These are phyloP conservation scores for Calliphora vomitoria DNA, from an alignment of 2,888 invertebrate genomes.

Conservation along the genomic window DNA sequence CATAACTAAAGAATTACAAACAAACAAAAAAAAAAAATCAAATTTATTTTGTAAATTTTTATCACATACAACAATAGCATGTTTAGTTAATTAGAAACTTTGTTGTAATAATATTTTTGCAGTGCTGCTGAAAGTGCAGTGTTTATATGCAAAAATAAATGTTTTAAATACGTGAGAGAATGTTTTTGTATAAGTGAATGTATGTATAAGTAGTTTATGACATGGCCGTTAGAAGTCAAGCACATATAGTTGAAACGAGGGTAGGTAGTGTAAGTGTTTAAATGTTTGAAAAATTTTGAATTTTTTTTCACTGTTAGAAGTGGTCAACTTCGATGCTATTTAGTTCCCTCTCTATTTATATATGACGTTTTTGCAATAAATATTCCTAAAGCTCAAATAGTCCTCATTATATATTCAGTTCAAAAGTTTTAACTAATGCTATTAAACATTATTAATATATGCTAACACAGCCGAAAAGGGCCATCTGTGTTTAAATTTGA, in stretches of 20 bases:
- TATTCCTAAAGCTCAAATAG: too few relatives aligned
- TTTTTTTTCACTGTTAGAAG: too few relatives aligned
- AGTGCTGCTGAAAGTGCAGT: constrained; percentile 30
- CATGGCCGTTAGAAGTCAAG: constrained; percentile 44
- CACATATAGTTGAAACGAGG: neutral
- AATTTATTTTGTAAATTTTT: constrained; percentile 65
- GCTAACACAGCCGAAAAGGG: too few relatives aligned
- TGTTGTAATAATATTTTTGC: constrained; percentile 51
- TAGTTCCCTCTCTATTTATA: too few relatives aligned
- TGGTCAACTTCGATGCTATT: too few relatives aligned
- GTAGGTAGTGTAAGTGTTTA: too few relatives aligned
- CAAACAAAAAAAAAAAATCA: neutral
- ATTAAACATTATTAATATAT: too few relatives aligned
- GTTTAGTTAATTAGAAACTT: constrained; percentile 74
- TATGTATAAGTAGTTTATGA: constrained; percentile 44
- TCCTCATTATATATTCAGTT: too few relatives aligned
- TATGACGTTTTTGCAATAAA: too few relatives aligned
- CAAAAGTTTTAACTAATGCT: too few relatives aligned
- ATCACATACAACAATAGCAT: constrained; percentile 70
- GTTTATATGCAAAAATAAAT: constrained; percentile 64
- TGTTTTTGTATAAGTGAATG: constrained; percentile 8
- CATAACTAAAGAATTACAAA: neutral
- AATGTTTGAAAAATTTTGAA: too few relatives aligned
- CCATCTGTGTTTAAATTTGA: too few relatives aligned
- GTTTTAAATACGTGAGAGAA: constrained; percentile 54